Evolutionary conservation across 2,113 vertebrate genomes (phyloP), one percentile per base, ranked within the genome.

Genomic region (Amblyopsis rosae): DNA sequence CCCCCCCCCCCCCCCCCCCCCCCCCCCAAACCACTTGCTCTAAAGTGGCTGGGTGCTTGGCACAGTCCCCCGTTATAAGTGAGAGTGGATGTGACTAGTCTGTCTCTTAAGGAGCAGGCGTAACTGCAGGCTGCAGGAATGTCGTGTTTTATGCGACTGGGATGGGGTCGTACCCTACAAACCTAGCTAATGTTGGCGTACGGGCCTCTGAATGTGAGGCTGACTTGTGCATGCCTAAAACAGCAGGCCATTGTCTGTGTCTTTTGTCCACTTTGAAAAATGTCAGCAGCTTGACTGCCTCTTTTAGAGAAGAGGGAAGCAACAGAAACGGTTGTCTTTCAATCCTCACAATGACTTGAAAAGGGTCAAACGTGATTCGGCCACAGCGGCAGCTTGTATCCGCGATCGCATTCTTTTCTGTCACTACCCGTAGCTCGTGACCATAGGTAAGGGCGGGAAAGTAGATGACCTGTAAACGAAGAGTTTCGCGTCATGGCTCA

Each of bases 191-290:
- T 59, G 41, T 58, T 19, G 16, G 48, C 16, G 33, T 41, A 16
- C 10, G 13, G 32, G 4, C 62, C 12, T 10, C 33, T 65, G 62
- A 35, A 35, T 19, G 26, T 48, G 41, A 11, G 13, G 64, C 59
- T 82, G 69, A 82, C 82, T 65, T 81, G 74, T 75, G 64, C 60
- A 58, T 15, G 56, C 63, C 72, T 65, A 69, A 72, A 87, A 67
- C 86, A 82, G 87, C 64, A 75, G 81, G 77, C 74, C 63, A 17
- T 71, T 76, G 81, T 65, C 49, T 47, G 59, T 62, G 51, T 57
- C 65, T 79, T 74, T 87, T 87, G 77, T 86, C 74, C 56, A 11
- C 35, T 75, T 68, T 82, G 86, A 86, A 35, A 48, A 80, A 82
- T 50, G 48, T 67, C 69, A 79, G 12, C 65, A 67, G 59, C 65